These are phyloP conservation scores for Myotis yumanensis DNA, from an alignment of 2,113 vertebrate species.

Conservation along the genomic window DNA sequence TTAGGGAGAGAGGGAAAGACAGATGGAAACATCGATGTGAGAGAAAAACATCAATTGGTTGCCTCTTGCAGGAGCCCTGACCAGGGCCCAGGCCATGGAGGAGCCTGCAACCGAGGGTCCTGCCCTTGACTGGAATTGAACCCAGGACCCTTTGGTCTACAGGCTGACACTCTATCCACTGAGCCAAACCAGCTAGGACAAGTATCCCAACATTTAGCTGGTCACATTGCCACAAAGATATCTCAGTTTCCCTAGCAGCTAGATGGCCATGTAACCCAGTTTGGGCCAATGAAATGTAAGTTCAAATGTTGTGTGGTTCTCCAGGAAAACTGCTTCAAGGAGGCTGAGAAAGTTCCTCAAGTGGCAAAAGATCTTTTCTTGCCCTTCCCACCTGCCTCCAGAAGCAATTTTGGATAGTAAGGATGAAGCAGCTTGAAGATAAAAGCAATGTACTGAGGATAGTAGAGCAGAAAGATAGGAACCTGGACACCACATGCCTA, in stretches of 20 bases:
- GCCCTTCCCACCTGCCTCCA: background rate
- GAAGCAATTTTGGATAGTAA: background rate
- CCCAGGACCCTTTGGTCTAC: too few relatives aligned
- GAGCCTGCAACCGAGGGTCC: too few relatives aligned
- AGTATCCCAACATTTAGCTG: background rate
- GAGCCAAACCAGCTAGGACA: background rate
- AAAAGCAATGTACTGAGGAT: background rate
- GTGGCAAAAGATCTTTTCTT: background rate
- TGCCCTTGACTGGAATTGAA: too few relatives aligned
- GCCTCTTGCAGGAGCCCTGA: too few relatives aligned
- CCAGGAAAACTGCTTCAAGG: background rate
- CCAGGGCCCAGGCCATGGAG: too few relatives aligned
- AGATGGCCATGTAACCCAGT: background rate
- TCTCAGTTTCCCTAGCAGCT: background rate
- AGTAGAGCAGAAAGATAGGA: background rate
- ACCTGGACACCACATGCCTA: background rate
- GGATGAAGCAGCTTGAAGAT: background rate
- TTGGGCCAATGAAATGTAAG: background rate
- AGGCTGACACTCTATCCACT: too few relatives aligned
- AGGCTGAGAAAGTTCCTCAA: background rate
- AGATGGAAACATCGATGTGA: too few relatives aligned
- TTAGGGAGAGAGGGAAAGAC: too few relatives aligned
- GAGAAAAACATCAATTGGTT: too few relatives aligned
- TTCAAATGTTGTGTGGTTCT: background rate
- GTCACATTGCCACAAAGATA: background rate